These are phyloP conservation scores for Acronicta alni DNA, from an alignment of 2,888 invertebrate genomes.

Conservation along the genomic window DNA sequence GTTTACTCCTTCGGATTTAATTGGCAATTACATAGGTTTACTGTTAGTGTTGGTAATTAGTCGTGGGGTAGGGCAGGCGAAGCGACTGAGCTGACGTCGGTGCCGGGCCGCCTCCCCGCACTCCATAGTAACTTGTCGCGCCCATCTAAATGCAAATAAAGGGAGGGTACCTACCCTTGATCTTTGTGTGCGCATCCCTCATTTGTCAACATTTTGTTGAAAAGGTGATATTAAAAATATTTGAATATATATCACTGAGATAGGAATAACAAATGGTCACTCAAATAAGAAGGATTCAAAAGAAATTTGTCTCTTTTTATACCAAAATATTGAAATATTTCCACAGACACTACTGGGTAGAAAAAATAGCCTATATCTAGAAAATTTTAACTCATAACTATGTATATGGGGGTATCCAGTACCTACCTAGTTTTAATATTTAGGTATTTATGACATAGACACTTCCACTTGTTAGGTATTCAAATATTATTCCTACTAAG, in stretches of 20 bases:
- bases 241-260: constrained; percentile 46
- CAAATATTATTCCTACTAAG: too few relatives aligned
- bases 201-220: constrained; percentile 79
- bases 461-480: too few relatives aligned
- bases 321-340: background rate
- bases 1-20: constrained; percentile 54
- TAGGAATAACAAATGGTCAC: constrained; percentile 39
- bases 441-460: too few relatives aligned
- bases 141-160: constrained; percentile 86
- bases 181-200: constrained; percentile 80
- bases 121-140: constrained; percentile 79
- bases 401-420: too few relatives aligned
- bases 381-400: too few relatives aligned
- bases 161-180: constrained; percentile 73
- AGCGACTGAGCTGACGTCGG: constrained; percentile 53
- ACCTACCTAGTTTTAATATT: too few relatives aligned
- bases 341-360: too few relatives aligned
- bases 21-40: constrained; percentile 65
- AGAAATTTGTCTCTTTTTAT: constrained; percentile 3
- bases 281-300: constrained; percentile 13
- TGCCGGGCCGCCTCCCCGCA: constrained; percentile 41
- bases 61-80: constrained; percentile 55
- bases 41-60: constrained; percentile 74
- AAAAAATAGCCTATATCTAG: too few relatives aligned
- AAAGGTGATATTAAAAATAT: constrained; percentile 61